phyloP scores from a whole-genome alignment of 23 tunicate species.

The Botrylloides violaceus region DNA sequence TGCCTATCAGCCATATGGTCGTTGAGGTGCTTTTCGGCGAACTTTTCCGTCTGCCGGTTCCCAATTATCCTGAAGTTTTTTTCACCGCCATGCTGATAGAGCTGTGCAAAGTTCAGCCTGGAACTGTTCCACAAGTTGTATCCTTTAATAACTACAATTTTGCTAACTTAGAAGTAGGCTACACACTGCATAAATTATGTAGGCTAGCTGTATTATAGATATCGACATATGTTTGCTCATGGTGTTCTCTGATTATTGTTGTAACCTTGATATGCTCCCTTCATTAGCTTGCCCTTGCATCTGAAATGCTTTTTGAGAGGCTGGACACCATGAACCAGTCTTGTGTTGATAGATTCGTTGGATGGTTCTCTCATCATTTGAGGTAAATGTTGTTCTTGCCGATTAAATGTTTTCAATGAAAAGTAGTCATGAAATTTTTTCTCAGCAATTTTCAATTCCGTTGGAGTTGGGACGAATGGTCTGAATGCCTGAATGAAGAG shows the following conservation, averaged over 20 bases:
- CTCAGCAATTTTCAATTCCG: slow-evolving; percentile 93
- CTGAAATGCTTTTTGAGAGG: slow-evolving; percentile 96
- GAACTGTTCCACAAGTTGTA: slow-evolving; percentile 91
- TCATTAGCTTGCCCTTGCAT: slow-evolving; percentile 75
- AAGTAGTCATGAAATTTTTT: neutral
- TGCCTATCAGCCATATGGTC: slow-evolving; percentile 70
- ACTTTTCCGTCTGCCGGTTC: slow-evolving; percentile 71
- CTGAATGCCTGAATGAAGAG: slow-evolving; percentile 59
- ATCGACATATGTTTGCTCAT: no score
- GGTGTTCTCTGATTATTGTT: neutral
- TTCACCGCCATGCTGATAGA: slow-evolving; percentile 83
- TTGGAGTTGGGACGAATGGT: slow-evolving; percentile 99
- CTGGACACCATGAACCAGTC: slow-evolving; percentile 82
- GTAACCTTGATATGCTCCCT: no score
- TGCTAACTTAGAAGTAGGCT: no score
- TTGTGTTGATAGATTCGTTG: slow-evolving; percentile 79
- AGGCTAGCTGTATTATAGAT: no score
- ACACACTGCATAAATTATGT: no score
- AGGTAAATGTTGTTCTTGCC: slow-evolving; percentile 2
- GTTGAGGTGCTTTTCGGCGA: slow-evolving; percentile 75
- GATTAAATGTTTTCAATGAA: neutral
- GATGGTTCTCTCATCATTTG: slow-evolving; percentile 97
- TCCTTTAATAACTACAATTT: no score
- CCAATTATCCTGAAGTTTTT: slow-evolving; percentile 52
- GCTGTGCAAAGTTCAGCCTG: slow-evolving; percentile 90